Evolutionary conservation across 2,113 vertebrate species (phyloP), one percentile per base, ranked within the genome.

Genomic region (Tursiops truncatus): DNA sequence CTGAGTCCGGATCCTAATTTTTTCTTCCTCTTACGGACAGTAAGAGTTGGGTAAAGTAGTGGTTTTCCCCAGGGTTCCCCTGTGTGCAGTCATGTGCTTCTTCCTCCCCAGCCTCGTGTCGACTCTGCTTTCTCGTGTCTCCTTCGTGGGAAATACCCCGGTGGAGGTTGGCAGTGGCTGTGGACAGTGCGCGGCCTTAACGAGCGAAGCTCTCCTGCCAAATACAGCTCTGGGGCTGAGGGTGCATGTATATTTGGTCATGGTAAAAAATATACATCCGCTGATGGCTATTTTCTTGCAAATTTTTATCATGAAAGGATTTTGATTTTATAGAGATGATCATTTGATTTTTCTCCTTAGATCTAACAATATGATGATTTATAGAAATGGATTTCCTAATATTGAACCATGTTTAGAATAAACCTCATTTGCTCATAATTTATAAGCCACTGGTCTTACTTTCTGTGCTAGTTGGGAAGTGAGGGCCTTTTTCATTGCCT

Each of bases 231-330:
- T 28, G 8, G 13, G 60, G 31, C 20, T 11, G 62, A 26, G 33
- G 1, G 14, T 9, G 11, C 0, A 0, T 6, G 5, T 18, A 0
- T 5, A 0, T 31, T 56, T 38, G 36, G 33, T 87, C 17, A 1
- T 11, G 25, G 79, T 47, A 25, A 62, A 60, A 79, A 5, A 41
- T 53, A 36, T 3, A 2, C 1, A 10, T 33, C 15, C n/a, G 7
- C 21, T 44, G 56, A 20, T 73, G 41, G 20, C 8, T 56, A 1
- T 65, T n/a, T 73, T 65, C n/a, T 56, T 73, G 23, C 8, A 63
- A 1, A 25, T 88, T 65, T 28, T 88, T n/a, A 21, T 80, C 56
- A 31, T 3, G 12, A 12, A 18, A 56, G 17, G 23, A 18, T 36
- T 65, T 47, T 31, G 38, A 12, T 88, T 82, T 38, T 20, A 5